Conservation (phyloP, 2,888 invertebrate species). For the Lasioglossum zephyrum region DNA sequence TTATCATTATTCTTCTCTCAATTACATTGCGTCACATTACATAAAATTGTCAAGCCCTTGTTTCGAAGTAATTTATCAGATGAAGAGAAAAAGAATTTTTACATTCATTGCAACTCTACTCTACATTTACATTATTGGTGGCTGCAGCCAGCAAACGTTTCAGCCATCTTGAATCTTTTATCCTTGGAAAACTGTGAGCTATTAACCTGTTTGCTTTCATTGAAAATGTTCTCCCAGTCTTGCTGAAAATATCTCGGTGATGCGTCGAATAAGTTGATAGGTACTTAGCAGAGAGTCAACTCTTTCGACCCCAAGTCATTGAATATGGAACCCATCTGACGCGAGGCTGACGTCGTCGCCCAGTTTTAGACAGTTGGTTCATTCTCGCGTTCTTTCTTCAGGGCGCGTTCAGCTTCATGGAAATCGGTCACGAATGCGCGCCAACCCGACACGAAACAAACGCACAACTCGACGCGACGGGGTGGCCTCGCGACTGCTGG, state of each 20-base stretch:
- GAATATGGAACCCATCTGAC: not conserved
- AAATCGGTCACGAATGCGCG: conserved; percentile 55
- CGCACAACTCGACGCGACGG: conserved; percentile 45
- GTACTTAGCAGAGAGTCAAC: not conserved
- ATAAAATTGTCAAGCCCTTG: no score
- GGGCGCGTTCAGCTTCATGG: conserved; percentile 43
- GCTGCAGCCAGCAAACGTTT: not conserved
- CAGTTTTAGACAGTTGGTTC: not conserved
- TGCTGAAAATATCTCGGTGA: not conserved
- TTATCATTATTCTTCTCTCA: no score
- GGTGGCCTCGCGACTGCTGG: conserved; percentile 33
- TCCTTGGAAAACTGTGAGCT: not conserved
- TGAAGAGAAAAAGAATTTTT: not conserved
- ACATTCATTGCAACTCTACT: not conserved
- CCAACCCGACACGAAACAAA: conserved; percentile 56
- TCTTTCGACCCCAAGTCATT: not conserved
- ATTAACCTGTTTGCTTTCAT: not conserved
- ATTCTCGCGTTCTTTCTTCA: conserved; percentile 21
- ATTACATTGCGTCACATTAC: no score
- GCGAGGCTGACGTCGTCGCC: not conserved
- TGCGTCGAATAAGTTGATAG: not conserved
- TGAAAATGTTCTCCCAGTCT: not conserved
- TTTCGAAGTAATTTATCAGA: no score
- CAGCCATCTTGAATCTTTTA: not conserved
- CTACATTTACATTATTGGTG: not conserved